Conservation (phyloP, 2,797 vertebrate genomes). For the Taenioides sp. region DNA sequence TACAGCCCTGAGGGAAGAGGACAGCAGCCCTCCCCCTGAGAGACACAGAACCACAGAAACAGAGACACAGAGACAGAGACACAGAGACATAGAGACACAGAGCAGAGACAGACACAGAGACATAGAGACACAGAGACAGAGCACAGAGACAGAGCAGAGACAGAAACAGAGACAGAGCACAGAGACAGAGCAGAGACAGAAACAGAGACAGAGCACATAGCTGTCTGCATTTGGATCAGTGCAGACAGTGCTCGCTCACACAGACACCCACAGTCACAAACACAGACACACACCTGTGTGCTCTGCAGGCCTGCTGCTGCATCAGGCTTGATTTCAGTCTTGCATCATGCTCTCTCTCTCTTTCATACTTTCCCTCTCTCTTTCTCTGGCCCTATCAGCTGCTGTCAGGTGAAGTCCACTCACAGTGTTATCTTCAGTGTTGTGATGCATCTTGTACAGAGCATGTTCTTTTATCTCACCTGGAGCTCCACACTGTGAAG, state of each 20-base stretch:
- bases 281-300: no score
- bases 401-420: conserved; percentile 52
- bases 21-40: conserved; percentile 20
- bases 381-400: conserved; percentile 40
- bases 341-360: conserved; percentile 35
- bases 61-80: no score
- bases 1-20: conserved; percentile 37
- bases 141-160: no score
- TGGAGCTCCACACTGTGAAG: conserved; percentile 40
- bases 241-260: conserved; percentile 23
- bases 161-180: no score
- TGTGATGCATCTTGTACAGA: conserved; percentile 51
- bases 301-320: no score
- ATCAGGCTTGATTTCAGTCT: conserved; percentile 47
- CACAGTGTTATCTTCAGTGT: conserved; percentile 56
- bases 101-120: no score
- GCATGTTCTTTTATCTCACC: conserved; percentile 3
- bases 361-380: neutral
- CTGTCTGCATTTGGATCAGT: conserved; percentile 21
- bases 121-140: no score
- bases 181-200: no score
- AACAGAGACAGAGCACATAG: no score
- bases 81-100: no score
- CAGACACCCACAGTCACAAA: no score
- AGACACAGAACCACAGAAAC: neutral